Percentiles rank a stretch among this genome's conserved stretches.
Conservation (phyloP, 2,113 vertebrate genomes). For the Meleagris gallopavo region DNA sequence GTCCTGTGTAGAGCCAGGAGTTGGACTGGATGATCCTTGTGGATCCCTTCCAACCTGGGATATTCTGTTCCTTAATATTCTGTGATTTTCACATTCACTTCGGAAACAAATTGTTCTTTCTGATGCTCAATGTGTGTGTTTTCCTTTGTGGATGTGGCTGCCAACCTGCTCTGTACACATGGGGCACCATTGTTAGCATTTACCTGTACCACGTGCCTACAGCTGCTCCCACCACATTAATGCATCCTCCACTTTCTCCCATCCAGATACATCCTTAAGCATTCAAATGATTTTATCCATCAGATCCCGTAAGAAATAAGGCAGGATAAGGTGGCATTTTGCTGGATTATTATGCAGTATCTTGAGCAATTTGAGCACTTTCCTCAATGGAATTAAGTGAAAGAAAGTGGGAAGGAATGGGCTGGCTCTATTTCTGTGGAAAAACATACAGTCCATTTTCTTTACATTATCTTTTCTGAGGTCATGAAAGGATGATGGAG, state of each 20-base stretch:
- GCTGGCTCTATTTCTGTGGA: not conserved
- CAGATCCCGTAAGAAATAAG: not conserved
- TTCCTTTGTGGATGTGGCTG: not conserved
- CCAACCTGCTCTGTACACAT: not conserved
- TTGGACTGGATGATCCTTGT: too few relatives aligned
- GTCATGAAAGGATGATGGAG: not conserved
- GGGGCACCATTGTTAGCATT: not conserved
- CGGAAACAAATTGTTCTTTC: not conserved
- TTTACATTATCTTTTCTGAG: not conserved
- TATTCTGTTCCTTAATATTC: too few relatives aligned
- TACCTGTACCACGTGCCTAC: fast-evolving
- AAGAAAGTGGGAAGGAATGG: not conserved
- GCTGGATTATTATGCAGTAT: not conserved
- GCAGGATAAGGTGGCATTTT: not conserved
- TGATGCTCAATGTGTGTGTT: fast-evolving
- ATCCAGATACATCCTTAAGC: not conserved
- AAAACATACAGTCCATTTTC: constrained; percentile 21
- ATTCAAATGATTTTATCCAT: not conserved
- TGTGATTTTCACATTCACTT: not conserved
- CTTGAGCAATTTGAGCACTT: not conserved
- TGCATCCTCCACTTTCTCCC: not conserved
- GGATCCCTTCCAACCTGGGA: too few relatives aligned
- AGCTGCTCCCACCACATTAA: fast-evolving
- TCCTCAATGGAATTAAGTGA: not conserved
- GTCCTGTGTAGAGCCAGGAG: too few relatives aligned